phyloP scores from a whole-genome alignment of 2,888 invertebrate genomes.

The Heliconius aoede region DNA sequence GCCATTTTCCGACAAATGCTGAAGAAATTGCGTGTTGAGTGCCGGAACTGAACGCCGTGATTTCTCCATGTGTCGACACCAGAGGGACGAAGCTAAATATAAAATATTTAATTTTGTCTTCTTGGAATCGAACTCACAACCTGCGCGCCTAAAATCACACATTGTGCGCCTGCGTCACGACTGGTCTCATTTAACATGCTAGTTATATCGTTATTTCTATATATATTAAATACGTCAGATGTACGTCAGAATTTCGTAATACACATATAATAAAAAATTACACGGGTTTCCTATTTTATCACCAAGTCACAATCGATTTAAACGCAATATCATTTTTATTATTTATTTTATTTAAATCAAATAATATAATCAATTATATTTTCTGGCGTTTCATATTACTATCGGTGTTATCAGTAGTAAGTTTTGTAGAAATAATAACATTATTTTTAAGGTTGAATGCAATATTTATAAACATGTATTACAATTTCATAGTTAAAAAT shows the following conservation, averaged over 20 bases:
- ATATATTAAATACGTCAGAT: not conserved
- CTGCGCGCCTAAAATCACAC: too few relatives aligned
- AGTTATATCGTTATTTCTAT: not conserved
- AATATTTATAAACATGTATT: not conserved
- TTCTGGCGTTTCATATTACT: not conserved
- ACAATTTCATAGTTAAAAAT: not conserved
- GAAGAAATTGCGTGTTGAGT: too few relatives aligned
- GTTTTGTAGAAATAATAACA: not conserved
- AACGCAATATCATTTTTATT: not conserved
- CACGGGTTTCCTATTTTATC: slow-evolving; percentile 7
- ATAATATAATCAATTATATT: slow-evolving; percentile 1
- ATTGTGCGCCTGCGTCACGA: too few relatives aligned
- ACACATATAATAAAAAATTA: not conserved
- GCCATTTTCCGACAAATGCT: too few relatives aligned
- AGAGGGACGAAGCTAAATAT: too few relatives aligned
- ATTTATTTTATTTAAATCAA: not conserved
- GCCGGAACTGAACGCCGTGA: too few relatives aligned
- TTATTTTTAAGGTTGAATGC: not conserved
- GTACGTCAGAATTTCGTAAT: not conserved
- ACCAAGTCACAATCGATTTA: slow-evolving; percentile 15
- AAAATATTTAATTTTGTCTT: too few relatives aligned
- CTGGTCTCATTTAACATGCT: not conserved
- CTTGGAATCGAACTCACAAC: too few relatives aligned
- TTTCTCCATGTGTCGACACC: too few relatives aligned
- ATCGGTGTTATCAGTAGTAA: not conserved